Percentiles rank a stretch among this genome's conserved stretches.
These are phyloP conservation scores for Phymorhynchus buccinoides DNA, from an alignment of 1,140 invertebrate species.

Conservation along the genomic window DNA sequence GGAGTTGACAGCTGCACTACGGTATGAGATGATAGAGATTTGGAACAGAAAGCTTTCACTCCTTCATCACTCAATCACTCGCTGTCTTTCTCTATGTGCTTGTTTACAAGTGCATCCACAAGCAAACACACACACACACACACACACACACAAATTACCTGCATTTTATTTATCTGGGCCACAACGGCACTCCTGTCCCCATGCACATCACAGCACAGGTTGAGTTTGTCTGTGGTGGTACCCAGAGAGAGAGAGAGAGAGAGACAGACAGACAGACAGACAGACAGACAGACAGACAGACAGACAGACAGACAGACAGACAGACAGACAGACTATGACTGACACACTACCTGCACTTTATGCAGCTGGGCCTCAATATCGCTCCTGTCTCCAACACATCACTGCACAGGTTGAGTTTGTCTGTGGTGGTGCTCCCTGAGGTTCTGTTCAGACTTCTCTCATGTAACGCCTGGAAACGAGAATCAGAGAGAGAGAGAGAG, in stretches of 20 bases:
- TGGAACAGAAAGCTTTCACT: no score
- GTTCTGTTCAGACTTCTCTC: slow-evolving; percentile 88
- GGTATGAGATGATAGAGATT: no score
- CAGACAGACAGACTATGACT: background rate
- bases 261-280: no score
- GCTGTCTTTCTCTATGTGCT: no score
- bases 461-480: slow-evolving; percentile 81
- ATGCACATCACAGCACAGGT: slow-evolving; percentile 87
- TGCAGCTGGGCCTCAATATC: slow-evolving; percentile 92
- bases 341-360: slow-evolving; percentile 80
- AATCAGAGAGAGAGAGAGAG: no score
- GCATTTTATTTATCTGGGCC: slow-evolving; percentile 89
- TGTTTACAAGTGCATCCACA: no score
- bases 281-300: no score
- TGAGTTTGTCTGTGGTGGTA: slow-evolving; percentile 87
- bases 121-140: slow-evolving; percentile 23
- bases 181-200: slow-evolving; percentile 92
- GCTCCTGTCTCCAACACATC: slow-evolving; percentile 89
- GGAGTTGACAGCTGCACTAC: no score
- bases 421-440: slow-evolving; percentile 83
- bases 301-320: no score
- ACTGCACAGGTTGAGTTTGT: slow-evolving; percentile 91
- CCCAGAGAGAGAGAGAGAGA: no score
- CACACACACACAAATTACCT: slow-evolving; percentile 72
- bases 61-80: no score